These are phyloP conservation scores for Sander vitreus DNA, from an alignment of 2,113 vertebrate species.

Conservation along the genomic window DNA sequence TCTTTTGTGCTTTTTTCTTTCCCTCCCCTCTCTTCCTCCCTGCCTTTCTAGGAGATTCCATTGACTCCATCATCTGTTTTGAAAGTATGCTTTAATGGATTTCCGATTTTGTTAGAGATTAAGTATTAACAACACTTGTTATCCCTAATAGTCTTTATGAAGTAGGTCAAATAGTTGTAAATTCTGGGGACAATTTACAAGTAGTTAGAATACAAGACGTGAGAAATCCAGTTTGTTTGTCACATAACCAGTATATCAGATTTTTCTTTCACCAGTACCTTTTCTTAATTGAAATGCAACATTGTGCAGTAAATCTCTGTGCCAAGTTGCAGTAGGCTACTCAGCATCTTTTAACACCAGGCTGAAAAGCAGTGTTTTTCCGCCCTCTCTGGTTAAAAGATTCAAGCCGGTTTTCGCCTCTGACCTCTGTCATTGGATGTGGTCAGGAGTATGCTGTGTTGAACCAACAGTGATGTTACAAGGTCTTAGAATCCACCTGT, in stretches of 20 bases:
- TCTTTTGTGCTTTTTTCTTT: background rate
- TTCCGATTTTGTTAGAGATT: background rate
- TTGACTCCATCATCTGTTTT: background rate
- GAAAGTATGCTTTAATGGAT: background rate
- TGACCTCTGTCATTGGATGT: too few species aligned
- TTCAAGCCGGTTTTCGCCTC: background rate
- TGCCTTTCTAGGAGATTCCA: background rate
- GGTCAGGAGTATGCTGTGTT: too few species aligned
- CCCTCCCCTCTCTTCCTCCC: background rate
- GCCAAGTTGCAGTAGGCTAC: background rate
- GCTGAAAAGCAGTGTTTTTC: background rate
- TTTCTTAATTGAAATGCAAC: background rate
- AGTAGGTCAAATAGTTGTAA: too few species aligned
- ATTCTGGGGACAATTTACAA: too few species aligned
- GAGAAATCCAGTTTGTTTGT: background rate
- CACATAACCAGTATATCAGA: background rate
- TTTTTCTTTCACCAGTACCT: background rate
- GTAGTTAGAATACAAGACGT: background rate
- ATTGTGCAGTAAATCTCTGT: constrained; percentile 4
- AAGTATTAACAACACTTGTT: background rate
- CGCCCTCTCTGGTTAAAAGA: background rate
- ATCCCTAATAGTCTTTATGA: too few species aligned
- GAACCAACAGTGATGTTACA: too few species aligned
- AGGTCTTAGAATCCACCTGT: background rate
- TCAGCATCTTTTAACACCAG: background rate